These are phyloP conservation scores for Gallinago media DNA, from an alignment of 2,113 vertebrate species.

Conservation along the genomic window DNA sequence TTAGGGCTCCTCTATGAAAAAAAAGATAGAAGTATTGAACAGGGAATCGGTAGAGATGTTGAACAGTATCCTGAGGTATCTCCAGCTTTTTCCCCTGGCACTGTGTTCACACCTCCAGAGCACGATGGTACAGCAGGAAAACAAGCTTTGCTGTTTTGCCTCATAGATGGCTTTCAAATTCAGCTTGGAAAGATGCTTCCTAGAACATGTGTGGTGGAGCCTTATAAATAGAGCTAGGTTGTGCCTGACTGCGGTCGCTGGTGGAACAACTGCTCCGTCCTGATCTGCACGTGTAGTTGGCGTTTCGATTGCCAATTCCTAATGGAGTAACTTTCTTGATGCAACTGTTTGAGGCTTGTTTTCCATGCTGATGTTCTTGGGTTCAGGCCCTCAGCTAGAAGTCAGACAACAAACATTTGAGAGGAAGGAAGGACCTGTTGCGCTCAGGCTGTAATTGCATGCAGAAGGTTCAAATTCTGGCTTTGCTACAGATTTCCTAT, in stretches of 20 bases:
- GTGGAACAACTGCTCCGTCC: not conserved
- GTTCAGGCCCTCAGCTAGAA: not conserved
- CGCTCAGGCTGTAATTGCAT: not conserved
- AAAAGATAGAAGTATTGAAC: not conserved
- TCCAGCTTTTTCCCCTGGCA: not conserved
- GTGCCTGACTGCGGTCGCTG: not conserved
- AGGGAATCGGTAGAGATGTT: not conserved
- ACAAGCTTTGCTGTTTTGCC: not conserved
- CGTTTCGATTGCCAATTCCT: not conserved
- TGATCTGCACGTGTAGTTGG: not conserved
- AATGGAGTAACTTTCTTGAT: not conserved
- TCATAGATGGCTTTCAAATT: not conserved
- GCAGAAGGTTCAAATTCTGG: not conserved
- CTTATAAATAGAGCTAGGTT: not conserved
- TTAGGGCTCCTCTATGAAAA: not conserved
- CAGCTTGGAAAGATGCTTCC: not conserved
- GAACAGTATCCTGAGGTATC: not conserved
- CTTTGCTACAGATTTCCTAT: not conserved
- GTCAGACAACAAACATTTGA: not conserved
- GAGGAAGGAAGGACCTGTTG: not conserved
- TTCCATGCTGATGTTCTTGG: not conserved
- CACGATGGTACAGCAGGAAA: rapidly evolving
- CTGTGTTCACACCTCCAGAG: not conserved
- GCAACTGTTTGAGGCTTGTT: not conserved
- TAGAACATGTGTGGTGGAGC: not conserved